Conservation (phyloP, 2,113 vertebrate species). For the Petrocephalus microphthalmus region DNA sequence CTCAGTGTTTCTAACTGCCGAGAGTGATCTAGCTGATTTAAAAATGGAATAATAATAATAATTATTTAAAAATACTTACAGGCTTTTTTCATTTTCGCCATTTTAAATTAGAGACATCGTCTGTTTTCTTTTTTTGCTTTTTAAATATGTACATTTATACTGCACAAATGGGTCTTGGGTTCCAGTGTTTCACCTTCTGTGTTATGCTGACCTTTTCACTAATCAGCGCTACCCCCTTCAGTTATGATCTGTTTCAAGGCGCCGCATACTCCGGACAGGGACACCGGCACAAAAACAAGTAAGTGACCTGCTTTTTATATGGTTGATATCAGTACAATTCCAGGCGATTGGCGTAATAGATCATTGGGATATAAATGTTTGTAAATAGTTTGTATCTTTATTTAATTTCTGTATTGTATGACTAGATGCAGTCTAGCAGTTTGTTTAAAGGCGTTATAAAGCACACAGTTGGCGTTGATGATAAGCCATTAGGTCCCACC, state of each 20-base stretch:
- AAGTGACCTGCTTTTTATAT: slow-evolving; percentile 23
- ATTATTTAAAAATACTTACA: neutral
- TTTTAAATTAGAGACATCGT: neutral
- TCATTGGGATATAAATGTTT: neutral
- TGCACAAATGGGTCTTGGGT: slow-evolving; percentile 25
- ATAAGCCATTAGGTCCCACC: neutral
- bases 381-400: neutral
- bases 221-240: slow-evolving; percentile 45
- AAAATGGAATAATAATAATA: neutral
- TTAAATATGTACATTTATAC: neutral
- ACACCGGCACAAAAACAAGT: slow-evolving; percentile 62
- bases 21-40: neutral
- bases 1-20: neutral
- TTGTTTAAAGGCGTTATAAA: neutral
- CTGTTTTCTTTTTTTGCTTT: neutral
- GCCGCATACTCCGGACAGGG: slow-evolving; percentile 44
- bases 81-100: neutral
- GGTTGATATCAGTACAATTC: neutral
- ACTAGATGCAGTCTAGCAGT: neutral
- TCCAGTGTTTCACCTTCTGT: slow-evolving; percentile 42
- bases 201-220: slow-evolving; percentile 49
- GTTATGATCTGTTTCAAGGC: slow-evolving; percentile 50
- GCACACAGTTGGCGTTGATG: neutral
- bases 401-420: neutral
- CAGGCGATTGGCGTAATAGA: neutral